Conservation (phyloP, 2,888 invertebrate genomes). For the Tortricodes alternella region DNA sequence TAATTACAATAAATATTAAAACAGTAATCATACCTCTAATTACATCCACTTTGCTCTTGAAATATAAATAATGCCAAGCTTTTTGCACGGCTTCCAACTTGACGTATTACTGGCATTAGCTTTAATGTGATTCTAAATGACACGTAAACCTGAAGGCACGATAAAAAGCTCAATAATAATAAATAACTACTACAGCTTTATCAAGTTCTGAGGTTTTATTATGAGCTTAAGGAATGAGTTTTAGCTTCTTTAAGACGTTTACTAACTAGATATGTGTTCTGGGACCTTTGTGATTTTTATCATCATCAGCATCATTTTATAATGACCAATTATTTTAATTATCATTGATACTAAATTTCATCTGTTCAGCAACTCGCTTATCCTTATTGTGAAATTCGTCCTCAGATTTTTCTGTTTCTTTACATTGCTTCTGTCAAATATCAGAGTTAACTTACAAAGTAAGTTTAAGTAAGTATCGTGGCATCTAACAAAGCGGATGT, state of each 20-base stretch:
- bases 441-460: too few species aligned
- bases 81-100: constrained; percentile 22
- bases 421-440: too few species aligned
- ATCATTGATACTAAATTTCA: too few species aligned
- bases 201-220: constrained; percentile 8
- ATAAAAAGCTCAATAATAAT: constrained; percentile 27
- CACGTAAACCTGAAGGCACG: constrained; percentile 2
- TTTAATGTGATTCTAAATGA: constrained; percentile 30
- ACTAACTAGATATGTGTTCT: not conserved
- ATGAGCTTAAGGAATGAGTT: not conserved
- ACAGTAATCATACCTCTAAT: constrained; percentile 7
- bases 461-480: too few species aligned
- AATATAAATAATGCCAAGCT: constrained; percentile 5
- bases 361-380: too few species aligned
- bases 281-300: too few species aligned
- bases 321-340: too few species aligned
- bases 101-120: constrained; percentile 27
- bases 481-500: too few species aligned
- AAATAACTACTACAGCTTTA: constrained; percentile 26
- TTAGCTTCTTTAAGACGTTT: not conserved
- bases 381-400: too few species aligned
- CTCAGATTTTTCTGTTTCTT: too few species aligned
- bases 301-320: too few species aligned
- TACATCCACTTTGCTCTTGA: constrained; percentile 9
- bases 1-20: not conserved